Percentiles rank a stretch among this genome's conserved stretches.
Conservation (phyloP, 2,888 invertebrate species). For the Folsomia candida region DNA sequence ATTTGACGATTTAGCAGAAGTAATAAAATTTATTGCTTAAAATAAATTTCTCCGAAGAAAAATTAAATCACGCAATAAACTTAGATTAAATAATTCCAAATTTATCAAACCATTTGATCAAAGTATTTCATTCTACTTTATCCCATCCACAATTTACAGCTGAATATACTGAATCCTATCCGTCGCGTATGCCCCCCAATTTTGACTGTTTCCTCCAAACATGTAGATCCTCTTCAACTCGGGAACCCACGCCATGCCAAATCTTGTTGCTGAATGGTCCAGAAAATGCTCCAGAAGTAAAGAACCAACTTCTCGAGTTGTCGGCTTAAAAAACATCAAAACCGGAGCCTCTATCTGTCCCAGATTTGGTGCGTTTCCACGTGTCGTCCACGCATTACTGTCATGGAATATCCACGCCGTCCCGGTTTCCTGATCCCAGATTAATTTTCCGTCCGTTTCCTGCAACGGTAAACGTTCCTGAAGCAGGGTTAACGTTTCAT, state of each 20-base stretch:
- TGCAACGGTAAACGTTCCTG: background rate
- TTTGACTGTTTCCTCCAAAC: constrained; percentile 1
- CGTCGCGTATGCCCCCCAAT: background rate
- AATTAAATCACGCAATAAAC: too few species aligned
- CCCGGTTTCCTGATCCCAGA: background rate
- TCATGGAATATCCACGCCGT: background rate
- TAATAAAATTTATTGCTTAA: too few species aligned
- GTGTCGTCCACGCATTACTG: background rate
- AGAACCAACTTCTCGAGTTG: background rate
- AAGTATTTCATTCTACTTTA: too few species aligned
- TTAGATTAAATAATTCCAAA: too few species aligned
- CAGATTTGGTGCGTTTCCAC: background rate
- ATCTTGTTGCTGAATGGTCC: background rate
- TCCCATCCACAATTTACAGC: too few species aligned
- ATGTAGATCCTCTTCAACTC: background rate
- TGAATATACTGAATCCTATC: background rate
- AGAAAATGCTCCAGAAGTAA: background rate
- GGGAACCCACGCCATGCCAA: background rate
- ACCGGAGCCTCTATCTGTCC: too few species aligned
- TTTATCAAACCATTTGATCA: too few species aligned
- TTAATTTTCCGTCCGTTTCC: background rate
- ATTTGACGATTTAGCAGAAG: too few species aligned
- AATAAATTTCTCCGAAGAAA: too few species aligned
- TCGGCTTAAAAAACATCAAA: background rate
- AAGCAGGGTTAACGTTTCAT: background rate